A percentile compares a stretch with the other conserved stretches of the same genome.
Conservation (phyloP, 2,113 vertebrate species). For the Leucopsar rothschildi region DNA sequence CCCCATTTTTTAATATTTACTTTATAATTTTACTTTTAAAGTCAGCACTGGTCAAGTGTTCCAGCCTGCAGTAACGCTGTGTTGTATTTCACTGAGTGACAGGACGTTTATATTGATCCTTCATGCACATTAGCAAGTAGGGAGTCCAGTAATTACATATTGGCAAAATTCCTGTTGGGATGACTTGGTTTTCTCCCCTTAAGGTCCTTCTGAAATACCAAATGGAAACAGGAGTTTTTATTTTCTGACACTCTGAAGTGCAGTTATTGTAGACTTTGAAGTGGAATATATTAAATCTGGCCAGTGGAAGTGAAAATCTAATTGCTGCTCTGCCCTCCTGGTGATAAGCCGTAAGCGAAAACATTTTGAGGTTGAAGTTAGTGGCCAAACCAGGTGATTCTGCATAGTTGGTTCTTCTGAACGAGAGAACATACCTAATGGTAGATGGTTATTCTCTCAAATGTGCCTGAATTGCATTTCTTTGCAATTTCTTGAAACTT, state of each 20-base stretch:
- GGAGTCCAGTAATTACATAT: background rate
- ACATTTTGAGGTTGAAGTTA: background rate
- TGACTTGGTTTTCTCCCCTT: conserved; percentile 1
- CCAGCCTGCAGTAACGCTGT: background rate
- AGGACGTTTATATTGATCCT: conserved; percentile 12
- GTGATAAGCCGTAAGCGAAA: background rate
- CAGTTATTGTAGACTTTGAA: conserved; percentile 3
- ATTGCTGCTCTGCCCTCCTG: background rate
- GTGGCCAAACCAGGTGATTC: background rate
- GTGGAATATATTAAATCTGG: conserved; percentile 32
- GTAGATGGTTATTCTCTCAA: background rate
- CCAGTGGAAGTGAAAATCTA: conserved; percentile 16
- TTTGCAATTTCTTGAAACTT: background rate
- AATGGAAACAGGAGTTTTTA: conserved; percentile 22
- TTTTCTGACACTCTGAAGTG: conserved; percentile 15
- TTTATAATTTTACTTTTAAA: background rate
- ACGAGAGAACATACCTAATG: background rate
- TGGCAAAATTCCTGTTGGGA: background rate
- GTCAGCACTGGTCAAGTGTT: background rate
- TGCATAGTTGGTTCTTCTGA: background rate
- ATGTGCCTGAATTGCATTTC: background rate
- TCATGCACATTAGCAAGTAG: background rate
- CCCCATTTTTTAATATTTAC: background rate
- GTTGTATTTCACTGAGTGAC: background rate
- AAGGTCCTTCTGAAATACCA: conserved; percentile 35